phyloP scores from a whole-genome alignment of 2,797 vertebrate species.

The Aeoliscus strigatus region DNA sequence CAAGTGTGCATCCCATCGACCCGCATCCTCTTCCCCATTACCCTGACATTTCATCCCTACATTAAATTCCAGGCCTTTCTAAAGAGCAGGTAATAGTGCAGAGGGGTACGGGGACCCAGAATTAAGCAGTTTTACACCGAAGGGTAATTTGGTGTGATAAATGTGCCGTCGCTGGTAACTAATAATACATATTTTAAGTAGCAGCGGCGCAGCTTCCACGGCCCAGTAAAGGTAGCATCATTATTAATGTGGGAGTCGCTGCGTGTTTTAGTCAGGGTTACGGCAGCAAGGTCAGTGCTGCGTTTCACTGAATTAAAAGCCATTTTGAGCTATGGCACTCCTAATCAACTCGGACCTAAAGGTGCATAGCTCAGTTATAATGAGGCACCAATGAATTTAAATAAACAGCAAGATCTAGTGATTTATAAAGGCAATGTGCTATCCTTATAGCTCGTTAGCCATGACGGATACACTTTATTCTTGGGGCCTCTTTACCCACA shows the following conservation, averaged over 20 bases:
- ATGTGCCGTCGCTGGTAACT: constrained; percentile 93
- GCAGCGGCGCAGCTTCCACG: constrained; percentile 70
- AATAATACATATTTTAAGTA: constrained; percentile 99
- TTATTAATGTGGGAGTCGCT: constrained; percentile 99
- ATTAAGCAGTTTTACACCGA: constrained; percentile 99
- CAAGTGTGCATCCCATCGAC: constrained; percentile 81
- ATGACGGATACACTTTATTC: constrained; percentile 94
- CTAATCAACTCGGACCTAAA: constrained; percentile 99
- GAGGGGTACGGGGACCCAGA: constrained; percentile 92
- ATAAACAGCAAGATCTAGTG: constrained; percentile 97
- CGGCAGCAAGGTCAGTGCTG: constrained; percentile 96
- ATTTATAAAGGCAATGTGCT: constrained; percentile 95
- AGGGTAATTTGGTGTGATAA: constrained; percentile 99
- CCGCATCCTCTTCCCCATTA: constrained; percentile 87
- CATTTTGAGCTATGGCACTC: constrained; percentile 98
- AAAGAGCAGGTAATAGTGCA: constrained; percentile 98
- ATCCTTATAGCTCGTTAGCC: constrained; percentile 99
- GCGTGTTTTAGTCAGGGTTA: constrained; percentile 97
- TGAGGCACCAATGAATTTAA: constrained; percentile 99
- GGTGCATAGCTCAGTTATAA: constrained; percentile 99
- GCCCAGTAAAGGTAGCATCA: constrained; percentile 89
- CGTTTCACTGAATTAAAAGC: constrained; percentile 99
- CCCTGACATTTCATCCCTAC: constrained; percentile 86
- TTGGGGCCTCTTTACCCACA: constrained; percentile 87
- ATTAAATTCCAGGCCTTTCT: constrained; percentile 95